Base-by-base conservation (phyloP, 64 coral and sea anemone genomes). In the Exaiptasia diaphana region DNA sequence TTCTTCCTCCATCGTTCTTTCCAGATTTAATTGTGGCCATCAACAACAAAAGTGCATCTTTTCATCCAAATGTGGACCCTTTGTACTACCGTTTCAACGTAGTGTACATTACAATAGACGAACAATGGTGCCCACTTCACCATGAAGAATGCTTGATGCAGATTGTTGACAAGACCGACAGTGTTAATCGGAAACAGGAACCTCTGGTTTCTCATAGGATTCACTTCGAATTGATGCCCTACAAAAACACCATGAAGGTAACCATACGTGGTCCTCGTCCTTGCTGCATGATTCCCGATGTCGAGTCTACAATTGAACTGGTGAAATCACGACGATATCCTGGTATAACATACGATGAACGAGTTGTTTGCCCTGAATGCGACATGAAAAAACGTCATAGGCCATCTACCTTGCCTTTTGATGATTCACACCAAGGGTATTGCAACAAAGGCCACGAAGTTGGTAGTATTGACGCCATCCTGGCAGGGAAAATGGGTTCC, bases 1-100 rank as follows among this genome's bases (percentile, higher is more conserved):
- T 91, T 23, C 62, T 91, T 63, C 89, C 89, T 36, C 89, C 89
- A 20, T 85, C 89, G 3, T 91, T 91, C 52, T 91, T 91, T 64
- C 74, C 79, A 13, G 68, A 85, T 22, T 38, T 91, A 13, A 85
- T 64, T 33, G 35, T 75, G 2, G 68, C n/a, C 36, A 76, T 91
- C 5, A 87, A 76, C 30, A 73, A 57, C 53, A 72, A 40, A 20
- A 36, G 13, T 2, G 24, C 70, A 20, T 56, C 89, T 23, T 43
- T 61, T 13, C 3, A 48, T 53, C 39, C 64, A 12, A 41, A 18
- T 18, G 76, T 72, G 36, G 72, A 85, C 37, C 81, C 81, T 0
- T 75, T 76, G 32, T 85, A 85, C 52, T 91, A 72, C 28, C 74
- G 89, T 31, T 91, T 67, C 57, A 56, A 87, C 28, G 82, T 93